Percentiles rank a stretch among this genome's conserved stretches.
phyloP scores from a whole-genome alignment of 2,797 vertebrate species.

The Nasua narica region DNA sequence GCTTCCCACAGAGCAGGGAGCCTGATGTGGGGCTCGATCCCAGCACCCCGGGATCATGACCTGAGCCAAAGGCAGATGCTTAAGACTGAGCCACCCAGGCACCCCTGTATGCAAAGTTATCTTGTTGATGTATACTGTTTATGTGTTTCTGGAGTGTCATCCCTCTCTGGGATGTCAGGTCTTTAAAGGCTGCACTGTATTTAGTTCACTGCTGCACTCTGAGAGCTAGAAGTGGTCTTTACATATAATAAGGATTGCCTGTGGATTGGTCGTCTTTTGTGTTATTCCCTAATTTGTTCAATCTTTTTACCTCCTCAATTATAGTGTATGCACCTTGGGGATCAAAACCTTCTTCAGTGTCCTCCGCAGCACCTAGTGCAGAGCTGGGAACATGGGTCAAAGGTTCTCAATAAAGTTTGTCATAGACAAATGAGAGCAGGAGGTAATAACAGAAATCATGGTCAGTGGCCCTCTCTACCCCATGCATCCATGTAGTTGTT shows the following conservation, averaged over 20 bases:
- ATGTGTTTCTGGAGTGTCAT: neutral
- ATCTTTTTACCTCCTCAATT: neutral
- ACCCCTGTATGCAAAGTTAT: neutral
- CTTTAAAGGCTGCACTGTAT: neutral
- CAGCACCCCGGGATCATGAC: no score
- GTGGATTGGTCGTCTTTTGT: neutral
- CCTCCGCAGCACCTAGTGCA: neutral
- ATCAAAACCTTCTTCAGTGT: neutral
- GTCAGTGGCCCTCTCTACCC: neutral
- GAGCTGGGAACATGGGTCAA: neutral
- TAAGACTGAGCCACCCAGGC: no score
- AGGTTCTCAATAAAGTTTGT: neutral
- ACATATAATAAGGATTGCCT: neutral
- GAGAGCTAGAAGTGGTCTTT: neutral
- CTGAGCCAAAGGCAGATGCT: no score
- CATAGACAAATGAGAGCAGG: neutral
- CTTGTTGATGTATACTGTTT: neutral
- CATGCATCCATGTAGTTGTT: neutral
- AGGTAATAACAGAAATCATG: neutral
- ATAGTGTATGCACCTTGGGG: neutral
- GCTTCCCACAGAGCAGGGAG: no score
- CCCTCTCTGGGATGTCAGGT: neutral
- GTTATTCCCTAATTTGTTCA: neutral
- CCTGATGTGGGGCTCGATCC: no score
- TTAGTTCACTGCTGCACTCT: neutral